Base-by-base conservation (phyloP, 2,113 vertebrate species). In the zebrafish (Danio rerio) region DNA sequence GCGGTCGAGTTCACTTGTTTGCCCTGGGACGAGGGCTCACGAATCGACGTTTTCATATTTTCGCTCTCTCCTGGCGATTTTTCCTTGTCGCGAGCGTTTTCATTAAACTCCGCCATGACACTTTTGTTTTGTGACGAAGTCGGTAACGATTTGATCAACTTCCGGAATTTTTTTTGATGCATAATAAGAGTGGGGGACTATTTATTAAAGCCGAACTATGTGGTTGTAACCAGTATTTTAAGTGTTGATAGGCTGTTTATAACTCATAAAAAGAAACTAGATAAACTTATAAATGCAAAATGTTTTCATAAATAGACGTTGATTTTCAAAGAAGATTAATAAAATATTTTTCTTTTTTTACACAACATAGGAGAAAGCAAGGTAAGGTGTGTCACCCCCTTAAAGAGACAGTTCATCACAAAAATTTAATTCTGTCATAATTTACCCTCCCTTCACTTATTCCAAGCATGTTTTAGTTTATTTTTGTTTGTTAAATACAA, bases 51-150 rank as follows among this genome's bases (percentile, higher is more conserved):
- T 43, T 50, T 75, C 7, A 71, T 42, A 0, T 65, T 52, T 1
- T 78, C 73, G 31, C 80, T 82, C 8, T 69, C 21, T 9, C 55
- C 71, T 3, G 80, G 15, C 68, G 84, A 86, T 16, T 88, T 80
- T 76, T 72, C 82, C 50, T 88, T 80, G 77, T 90, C 81, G 83
- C 86, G 84, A 86, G 80, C 88, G 86, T 74, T 90, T 71, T 89
- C 91, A 82, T 89, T 87, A 18, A 83, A 70, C 75, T 93, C 93
- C 15, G 92, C 93, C 93, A 95, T 95, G 85, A 92, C 78, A 53
- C 11, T 5, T 42, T 62, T 56, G 56, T 65, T 6, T 10, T 18
- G 75, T 31, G 45, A 76, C 71, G 31, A 11, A 31, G 18, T 56
- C 10, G 18, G 69, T 49, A 5, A 55, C 58, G 58, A 77, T 77